These are phyloP conservation scores for Acanthaster planci DNA, from an alignment of 35 echinoderm and acorn worm genomes.

Conservation along the genomic window DNA sequence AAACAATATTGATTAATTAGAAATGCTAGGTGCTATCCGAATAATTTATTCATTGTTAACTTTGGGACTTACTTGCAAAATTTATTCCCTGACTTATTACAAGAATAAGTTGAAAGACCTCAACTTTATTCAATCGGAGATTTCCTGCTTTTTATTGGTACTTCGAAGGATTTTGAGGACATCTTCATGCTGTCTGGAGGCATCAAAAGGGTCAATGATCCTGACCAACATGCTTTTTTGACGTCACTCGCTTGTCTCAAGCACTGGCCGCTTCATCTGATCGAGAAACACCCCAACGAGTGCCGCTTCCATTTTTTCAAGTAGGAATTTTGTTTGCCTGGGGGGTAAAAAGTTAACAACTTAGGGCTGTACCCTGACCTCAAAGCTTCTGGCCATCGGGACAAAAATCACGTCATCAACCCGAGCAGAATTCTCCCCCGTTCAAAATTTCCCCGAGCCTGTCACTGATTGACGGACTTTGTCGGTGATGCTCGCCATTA, in stretches of 20 bases:
- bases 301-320: constrained; percentile 88
- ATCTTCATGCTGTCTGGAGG: constrained; percentile 87
- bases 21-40: too few species aligned
- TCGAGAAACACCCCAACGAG: constrained; percentile 65
- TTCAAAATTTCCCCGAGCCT: too few species aligned
- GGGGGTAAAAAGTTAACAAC: too few species aligned
- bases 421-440: too few species aligned
- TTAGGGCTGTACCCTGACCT: too few species aligned
- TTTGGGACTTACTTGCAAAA: not conserved
- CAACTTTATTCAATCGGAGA: not conserved
- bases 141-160: too few species aligned
- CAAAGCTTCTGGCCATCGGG: too few species aligned
- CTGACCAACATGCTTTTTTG: constrained; percentile 65
- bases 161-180: constrained; percentile 80
- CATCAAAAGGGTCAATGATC: constrained; percentile 81
- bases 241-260: constrained; percentile 59
- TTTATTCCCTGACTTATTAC: not conserved
- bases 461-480: too few species aligned
- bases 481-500: too few species aligned
- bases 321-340: constrained; percentile 43
- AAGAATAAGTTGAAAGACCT: not conserved
- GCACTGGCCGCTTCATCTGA: constrained; percentile 67
- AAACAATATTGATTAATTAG: too few species aligned
- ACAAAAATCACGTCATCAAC: not conserved
- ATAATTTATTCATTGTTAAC: not conserved